Evolutionary conservation across 2,888 invertebrate genomes (phyloP), one percentile per base, ranked within the genome.

Genomic region (Eristalis pertinax): DNA sequence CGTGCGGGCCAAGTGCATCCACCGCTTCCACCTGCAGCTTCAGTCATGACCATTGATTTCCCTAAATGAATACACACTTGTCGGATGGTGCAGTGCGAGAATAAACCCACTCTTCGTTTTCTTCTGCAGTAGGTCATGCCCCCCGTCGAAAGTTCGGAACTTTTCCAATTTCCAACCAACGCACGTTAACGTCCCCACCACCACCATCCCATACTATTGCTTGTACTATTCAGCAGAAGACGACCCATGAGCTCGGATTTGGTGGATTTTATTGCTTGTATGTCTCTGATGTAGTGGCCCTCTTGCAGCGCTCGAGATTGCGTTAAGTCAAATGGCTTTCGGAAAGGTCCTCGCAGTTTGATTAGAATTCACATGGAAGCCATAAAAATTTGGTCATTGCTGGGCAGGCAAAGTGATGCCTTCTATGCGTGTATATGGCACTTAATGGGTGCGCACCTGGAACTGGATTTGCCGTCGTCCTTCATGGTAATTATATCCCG

Each of bases 101-200:
- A 19, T 50, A 7, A 50, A 19, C 50, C n/a, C 19, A 19, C 8
- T 19, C 78, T 62, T 56, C 60, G 80, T 58, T 22, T 35, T 72
- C 32, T 64, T 50, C 70, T 74, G 74, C 62, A 79, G 78, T 86
- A 75, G 86, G 86, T 86, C 82, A 86, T 74, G 78, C 70, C 69
- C 64, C 76, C 60, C 77, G 77, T 60, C 69, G 56, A 74, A 65
- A 64, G 60, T 73, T 26, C 64, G 69, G 74, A 82, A 82, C 62
- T 78, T 82, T 82, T 65, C 68, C 73, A 74, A 81, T 81, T 81
- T 81, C 56, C 22, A 74, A 65, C 24, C 50, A 43, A 67, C 68
- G 68, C 77, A 73, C 58, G 56, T 68, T 62, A 11, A 41, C 38
- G 67, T 15, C 19, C 8, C 5, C 19, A 3, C 22, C 32, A 64